phyloP scores from a whole-genome alignment of 2,113 vertebrate species.

The Conger conger region DNA sequence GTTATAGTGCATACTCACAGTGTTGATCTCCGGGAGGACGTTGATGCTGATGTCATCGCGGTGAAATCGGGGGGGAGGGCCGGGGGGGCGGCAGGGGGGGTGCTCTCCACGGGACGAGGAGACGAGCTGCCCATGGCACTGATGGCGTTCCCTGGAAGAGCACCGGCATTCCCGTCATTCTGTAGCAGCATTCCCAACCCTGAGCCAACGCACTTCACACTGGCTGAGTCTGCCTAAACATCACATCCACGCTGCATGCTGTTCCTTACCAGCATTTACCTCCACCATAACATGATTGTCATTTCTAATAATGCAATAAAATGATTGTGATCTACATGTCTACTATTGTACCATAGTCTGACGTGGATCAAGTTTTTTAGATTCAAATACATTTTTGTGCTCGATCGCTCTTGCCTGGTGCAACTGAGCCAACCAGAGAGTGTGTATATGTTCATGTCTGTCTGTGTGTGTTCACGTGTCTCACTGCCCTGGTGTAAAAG shows the following conservation, averaged over 20 bases:
- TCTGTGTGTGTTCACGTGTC: neutral
- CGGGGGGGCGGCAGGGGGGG: constrained; percentile 54
- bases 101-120: constrained; percentile 56
- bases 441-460: neutral
- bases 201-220: neutral
- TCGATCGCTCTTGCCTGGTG: too few relatives aligned
- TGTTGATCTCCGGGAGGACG: constrained; percentile 60
- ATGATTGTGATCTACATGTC: too few relatives aligned
- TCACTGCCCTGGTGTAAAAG: too few relatives aligned
- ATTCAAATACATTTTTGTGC: too few relatives aligned
- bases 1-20: constrained; percentile 52
- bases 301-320: too few relatives aligned
- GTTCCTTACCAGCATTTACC: neutral
- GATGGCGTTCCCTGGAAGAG: constrained; percentile 63
- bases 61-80: constrained; percentile 58
- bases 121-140: constrained; percentile 59
- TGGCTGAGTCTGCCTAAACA: neutral
- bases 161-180: constrained; percentile 24
- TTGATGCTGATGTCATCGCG: constrained; percentile 60
- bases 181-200: neutral
- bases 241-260: neutral
- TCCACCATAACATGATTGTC: too few relatives aligned
- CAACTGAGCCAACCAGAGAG: too few relatives aligned
- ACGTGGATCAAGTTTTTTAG: too few relatives aligned
- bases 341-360: too few relatives aligned